Evolutionary conservation across 1,140 invertebrate genomes (phyloP), one percentile per base, ranked within the genome.

Genomic region (Megalopta genalis): DNA sequence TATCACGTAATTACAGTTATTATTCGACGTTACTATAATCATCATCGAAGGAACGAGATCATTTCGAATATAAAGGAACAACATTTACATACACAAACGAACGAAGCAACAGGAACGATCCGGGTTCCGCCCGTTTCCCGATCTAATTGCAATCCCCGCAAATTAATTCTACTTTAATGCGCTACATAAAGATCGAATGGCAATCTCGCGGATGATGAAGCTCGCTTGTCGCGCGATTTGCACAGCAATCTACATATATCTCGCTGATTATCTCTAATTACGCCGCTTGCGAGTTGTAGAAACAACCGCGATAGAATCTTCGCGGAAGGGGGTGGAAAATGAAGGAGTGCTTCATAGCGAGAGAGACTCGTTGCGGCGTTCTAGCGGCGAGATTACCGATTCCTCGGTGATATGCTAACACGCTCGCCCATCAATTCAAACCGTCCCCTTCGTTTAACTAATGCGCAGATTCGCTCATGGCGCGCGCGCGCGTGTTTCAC

Each of bases 211-310:
- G n/a, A 60, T 46, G 52, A 68, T 59, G 54, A 68, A 57, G 46
- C 42, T 59, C 59, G 32, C 42, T 59, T 59, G 52, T 76, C 25
- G 32, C 37, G 2, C 52, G 39, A 32, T 68, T 60, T 23, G 37
- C 18, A 23, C 6, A 12, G 49, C 49, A 68, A 68, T 76, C 63
- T 65, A 9, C 64, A 39, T 68, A 46, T 27, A 37, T 68, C 52
- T 39, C 52, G 64, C 52, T 76, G 59, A 68, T 60, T 60, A 68
- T 8, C 18, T 27, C 37, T 68, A 68, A 76, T 76, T 76, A 46
- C 39, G 16, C 42, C 23, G 52, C 1, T 14, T 2, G n/a, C 10
- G 18, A 42, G 16, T 27, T 49, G 73, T 57, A 42, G 72, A 66
- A 65, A 74, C 59, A 3, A 8, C 23, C 27, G 21, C 12, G 39